A percentile compares a stretch with the other conserved stretches of the same genome.
These are phyloP conservation scores for Sweltsa coloradensis DNA, from an alignment of 1,140 invertebrate genomes.

Conservation along the genomic window DNA sequence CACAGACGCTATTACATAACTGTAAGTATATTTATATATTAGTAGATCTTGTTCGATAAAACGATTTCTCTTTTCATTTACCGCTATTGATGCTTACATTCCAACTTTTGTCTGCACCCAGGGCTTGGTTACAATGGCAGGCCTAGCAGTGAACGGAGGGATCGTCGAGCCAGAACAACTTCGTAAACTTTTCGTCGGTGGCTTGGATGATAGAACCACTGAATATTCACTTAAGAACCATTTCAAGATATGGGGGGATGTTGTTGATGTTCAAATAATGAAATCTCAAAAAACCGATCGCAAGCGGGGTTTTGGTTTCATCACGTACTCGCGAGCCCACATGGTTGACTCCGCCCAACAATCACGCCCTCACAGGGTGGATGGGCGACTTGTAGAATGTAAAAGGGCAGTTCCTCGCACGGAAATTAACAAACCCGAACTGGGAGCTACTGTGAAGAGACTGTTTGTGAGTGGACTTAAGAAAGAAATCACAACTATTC, in stretches of 20 bases:
- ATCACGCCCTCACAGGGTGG: conserved; percentile 48
- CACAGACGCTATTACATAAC: too few relatives aligned
- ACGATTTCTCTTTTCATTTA: too few relatives aligned
- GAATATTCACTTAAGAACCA: conserved; percentile 49
- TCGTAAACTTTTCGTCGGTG: conserved; percentile 58
- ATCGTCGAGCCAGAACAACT: conserved; percentile 47
- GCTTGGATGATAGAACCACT: conserved; percentile 51
- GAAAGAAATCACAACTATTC: conserved; percentile 33
- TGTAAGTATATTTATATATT: too few relatives aligned
- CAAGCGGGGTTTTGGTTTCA: conserved; percentile 52
- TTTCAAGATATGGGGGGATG: conserved; percentile 52
- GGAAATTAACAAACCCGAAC: conserved; percentile 43
- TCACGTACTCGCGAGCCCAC: conserved; percentile 41
- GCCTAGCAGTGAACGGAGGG: too few relatives aligned
- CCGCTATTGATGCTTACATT: too few relatives aligned
- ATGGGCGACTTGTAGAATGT: conserved; percentile 51
- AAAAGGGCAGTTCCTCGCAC: conserved; percentile 56
- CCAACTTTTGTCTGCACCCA: too few relatives aligned
- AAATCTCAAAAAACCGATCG: conserved; percentile 48
- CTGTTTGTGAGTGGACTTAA: conserved; percentile 48
- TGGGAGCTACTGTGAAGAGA: conserved; percentile 49
- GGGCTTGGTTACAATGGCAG: too few relatives aligned
- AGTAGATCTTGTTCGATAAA: too few relatives aligned
- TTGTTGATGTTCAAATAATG: conserved; percentile 60
- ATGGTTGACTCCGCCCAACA: conserved; percentile 49